phyloP scores from a whole-genome alignment of 2,797 vertebrate genomes.

The Chloroceryle inda region DNA sequence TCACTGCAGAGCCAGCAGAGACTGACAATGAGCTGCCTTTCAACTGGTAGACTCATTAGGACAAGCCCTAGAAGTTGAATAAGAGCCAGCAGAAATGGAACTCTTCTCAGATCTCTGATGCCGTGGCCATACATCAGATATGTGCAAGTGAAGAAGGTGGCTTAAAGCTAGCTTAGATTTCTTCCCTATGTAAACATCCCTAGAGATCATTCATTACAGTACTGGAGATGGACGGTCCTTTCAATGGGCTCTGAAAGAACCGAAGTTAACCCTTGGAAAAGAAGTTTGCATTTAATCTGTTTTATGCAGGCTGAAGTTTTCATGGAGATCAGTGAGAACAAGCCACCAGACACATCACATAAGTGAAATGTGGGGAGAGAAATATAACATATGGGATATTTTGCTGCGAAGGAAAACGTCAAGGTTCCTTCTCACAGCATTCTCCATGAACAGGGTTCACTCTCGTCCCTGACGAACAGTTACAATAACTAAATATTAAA shows the following conservation, averaged over 20 bases:
- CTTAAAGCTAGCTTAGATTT: not conserved
- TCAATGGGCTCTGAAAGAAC: not conserved
- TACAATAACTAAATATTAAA: not conserved
- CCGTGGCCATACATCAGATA: not conserved
- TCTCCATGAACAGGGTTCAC: not conserved
- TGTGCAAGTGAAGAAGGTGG: not conserved
- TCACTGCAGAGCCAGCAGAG: not conserved
- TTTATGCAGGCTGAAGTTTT: not conserved
- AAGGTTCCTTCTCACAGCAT: slow-evolving; percentile 29
- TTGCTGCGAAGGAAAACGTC: slow-evolving; percentile 54
- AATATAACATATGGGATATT: slow-evolving; percentile 59
- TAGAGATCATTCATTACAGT: not conserved
- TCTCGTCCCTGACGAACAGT: not conserved
- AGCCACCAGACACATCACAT: not conserved
- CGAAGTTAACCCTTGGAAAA: not conserved
- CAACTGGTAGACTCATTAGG: not conserved
- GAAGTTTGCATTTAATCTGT: not conserved
- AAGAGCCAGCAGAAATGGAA: not conserved
- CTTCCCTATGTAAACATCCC: not conserved
- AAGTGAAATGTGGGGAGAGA: not conserved
- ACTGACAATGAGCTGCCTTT: not conserved
- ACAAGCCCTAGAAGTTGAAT: not conserved
- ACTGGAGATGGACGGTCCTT: not conserved
- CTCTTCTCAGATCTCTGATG: not conserved
- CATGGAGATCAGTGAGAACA: not conserved